Conservation (phyloP, 2,797 vertebrate species). For the Acanthopagrus latus region DNA sequence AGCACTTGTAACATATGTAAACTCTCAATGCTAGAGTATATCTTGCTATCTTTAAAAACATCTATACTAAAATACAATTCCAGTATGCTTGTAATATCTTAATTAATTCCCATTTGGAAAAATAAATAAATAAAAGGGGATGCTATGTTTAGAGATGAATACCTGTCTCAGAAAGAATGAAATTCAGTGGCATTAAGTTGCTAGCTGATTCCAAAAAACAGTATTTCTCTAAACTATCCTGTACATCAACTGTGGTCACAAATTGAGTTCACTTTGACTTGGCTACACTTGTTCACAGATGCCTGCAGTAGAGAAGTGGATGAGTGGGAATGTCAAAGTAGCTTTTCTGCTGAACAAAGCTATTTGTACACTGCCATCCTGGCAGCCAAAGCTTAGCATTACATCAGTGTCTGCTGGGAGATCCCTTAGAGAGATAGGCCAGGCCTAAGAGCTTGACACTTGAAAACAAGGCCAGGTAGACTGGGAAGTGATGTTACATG, state of each 20-base stretch:
- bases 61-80: not conserved
- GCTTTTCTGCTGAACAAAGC: slow-evolving; percentile 63
- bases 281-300: slow-evolving; percentile 29
- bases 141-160: not conserved
- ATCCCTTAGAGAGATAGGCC: slow-evolving; percentile 45
- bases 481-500: slow-evolving; percentile 44
- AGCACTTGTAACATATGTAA: not conserved
- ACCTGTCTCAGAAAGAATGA: too few relatives aligned
- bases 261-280: not conserved
- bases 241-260: slow-evolving; percentile 25
- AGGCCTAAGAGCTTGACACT: slow-evolving; percentile 33
- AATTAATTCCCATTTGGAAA: not conserved
- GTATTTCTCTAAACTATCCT: not conserved
- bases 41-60: not conserved
- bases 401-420: slow-evolving; percentile 53
- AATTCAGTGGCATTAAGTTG: too few relatives aligned
- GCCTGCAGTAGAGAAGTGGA: slow-evolving; percentile 37
- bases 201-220: not conserved
- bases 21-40: not conserved
- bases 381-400: slow-evolving; percentile 39
- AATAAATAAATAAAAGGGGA: not conserved
- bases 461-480: slow-evolving; percentile 46
- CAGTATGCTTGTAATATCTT: not conserved
- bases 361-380: slow-evolving; percentile 41
- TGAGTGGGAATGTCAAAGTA: slow-evolving; percentile 41